Evolutionary conservation across 2,797 vertebrate species (phyloP).

Genomic region (Poeciliopsis turneri): DNA sequence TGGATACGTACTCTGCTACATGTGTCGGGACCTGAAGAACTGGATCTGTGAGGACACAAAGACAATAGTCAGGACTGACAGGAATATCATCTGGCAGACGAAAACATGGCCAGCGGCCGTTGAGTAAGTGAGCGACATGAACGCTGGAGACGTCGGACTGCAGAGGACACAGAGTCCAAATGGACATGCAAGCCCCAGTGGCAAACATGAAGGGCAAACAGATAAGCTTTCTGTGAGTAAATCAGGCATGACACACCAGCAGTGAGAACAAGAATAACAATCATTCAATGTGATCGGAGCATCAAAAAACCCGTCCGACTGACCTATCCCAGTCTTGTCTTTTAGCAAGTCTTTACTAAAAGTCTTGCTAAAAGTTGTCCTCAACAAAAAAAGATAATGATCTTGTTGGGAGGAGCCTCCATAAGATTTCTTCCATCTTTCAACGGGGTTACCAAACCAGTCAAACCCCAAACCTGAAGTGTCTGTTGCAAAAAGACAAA

Average conservation of each 20-base stretch:
- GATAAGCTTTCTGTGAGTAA: conserved; percentile 15
- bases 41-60: conserved; percentile 87
- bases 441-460: neutral
- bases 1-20: conserved; percentile 91
- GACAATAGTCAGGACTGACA: conserved; percentile 50
- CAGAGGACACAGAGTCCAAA: conserved; percentile 49
- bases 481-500: conserved; percentile 47
- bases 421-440: neutral
- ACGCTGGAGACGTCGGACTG: conserved; percentile 5
- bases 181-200: neutral
- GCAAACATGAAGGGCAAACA: conserved; percentile 45
- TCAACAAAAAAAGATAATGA: neutral
- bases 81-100: conserved; percentile 33
- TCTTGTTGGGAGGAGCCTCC: neutral
- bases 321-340: neutral
- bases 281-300: neutral
- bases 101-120: conserved; percentile 12
- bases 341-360: no score
- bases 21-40: conserved; percentile 97
- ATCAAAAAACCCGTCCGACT: neutral
- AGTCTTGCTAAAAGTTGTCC: neutral
- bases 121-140: conserved; percentile 33
- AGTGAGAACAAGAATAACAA: neutral
- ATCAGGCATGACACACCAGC: neutral
- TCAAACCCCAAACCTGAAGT: conserved; percentile 15